phyloP scores from a whole-genome alignment of 2,113 vertebrate species.

The Brachyhypopomus occidentalis region DNA sequence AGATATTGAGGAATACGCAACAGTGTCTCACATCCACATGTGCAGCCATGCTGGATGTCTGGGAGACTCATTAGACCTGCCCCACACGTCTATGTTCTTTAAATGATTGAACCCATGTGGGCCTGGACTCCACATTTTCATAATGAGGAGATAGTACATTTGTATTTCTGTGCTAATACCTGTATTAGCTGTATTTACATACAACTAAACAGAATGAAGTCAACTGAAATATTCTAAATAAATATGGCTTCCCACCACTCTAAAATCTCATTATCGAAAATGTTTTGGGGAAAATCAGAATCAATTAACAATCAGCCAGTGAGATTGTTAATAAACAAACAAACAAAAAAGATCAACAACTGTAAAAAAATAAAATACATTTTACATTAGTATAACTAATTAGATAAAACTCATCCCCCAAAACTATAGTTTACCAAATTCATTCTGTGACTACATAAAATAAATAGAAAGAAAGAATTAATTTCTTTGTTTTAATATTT shows the following conservation, averaged over 20 bases:
- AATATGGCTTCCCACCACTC: background rate
- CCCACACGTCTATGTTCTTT: background rate
- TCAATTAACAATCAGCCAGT: background rate
- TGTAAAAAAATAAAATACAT: background rate
- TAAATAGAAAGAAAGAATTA: too few relatives aligned
- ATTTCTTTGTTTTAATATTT: background rate
- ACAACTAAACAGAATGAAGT: conserved; percentile 1
- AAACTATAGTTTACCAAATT: background rate
- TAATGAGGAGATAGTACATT: conserved; percentile 51
- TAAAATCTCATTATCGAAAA: background rate
- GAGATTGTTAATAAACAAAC: background rate
- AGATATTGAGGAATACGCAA: too few relatives aligned
- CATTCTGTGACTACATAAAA: background rate
- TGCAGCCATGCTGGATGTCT: conserved; percentile 5
- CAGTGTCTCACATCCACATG: conserved; percentile 6
- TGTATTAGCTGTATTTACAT: conserved; percentile 9
- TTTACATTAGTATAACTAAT: background rate
- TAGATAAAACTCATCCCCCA: background rate
- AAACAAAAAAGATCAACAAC: too few relatives aligned
- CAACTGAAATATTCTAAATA: too few relatives aligned
- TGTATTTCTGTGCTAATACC: conserved; percentile 27
- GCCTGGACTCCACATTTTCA: conserved; percentile 49
- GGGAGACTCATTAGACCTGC: background rate
- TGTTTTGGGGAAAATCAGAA: background rate
- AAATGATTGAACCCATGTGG: conserved; percentile 21